Conservation (phyloP, 2,113 vertebrate genomes). For the Echinops telfairi region DNA sequence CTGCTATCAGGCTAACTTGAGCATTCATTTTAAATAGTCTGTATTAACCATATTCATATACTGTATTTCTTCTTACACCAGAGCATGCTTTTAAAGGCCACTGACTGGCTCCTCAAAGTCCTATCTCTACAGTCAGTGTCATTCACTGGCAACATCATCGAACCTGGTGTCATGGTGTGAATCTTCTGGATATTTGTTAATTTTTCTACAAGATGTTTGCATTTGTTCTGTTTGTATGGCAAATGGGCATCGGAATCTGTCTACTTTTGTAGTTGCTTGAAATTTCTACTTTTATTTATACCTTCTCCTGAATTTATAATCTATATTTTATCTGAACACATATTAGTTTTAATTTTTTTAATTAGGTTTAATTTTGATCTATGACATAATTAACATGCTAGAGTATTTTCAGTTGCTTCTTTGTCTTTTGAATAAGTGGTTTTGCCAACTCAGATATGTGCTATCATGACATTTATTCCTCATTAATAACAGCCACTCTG, state of each 20-base stretch:
- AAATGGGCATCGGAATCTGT: neutral
- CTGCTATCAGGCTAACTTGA: neutral
- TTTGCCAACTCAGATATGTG: neutral
- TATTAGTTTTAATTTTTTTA: constrained; percentile 34
- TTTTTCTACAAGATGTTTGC: neutral
- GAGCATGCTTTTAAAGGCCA: neutral
- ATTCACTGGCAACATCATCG: neutral
- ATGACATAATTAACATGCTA: neutral
- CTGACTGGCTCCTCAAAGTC: neutral
- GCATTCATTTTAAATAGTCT: neutral
- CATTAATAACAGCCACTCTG: neutral
- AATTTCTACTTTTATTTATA: neutral
- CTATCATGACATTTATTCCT: neutral
- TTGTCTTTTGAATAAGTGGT: neutral
- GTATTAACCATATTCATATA: neutral
- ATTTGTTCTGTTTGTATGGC: neutral
- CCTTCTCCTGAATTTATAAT: neutral
- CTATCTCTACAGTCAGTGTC: neutral
- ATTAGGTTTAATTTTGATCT: constrained; percentile 18
- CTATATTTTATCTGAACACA: neutral
- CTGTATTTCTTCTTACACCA: neutral
- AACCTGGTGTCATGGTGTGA: neutral
- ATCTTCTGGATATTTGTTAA: neutral
- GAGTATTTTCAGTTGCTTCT: neutral
- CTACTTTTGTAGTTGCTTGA: neutral